These are phyloP conservation scores for Gerris buenoi DNA, from an alignment of 1,140 invertebrate genomes.

Conservation along the genomic window DNA sequence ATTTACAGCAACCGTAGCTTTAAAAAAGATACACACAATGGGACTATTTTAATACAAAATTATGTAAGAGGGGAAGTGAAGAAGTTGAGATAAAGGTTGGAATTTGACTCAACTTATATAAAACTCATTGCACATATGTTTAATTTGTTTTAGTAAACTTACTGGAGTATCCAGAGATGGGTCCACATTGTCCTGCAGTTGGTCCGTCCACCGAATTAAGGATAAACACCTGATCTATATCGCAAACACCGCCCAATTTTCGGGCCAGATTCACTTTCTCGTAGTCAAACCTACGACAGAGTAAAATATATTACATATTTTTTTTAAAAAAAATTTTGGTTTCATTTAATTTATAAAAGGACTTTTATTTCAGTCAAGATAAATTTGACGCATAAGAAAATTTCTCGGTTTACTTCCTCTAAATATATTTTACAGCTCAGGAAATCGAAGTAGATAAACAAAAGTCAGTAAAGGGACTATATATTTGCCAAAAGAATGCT, in stretches of 20 bases:
- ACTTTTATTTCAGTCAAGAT: not conserved
- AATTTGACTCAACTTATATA: no score
- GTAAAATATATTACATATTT: not conserved
- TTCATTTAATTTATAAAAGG: not conserved
- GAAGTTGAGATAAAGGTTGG: no score
- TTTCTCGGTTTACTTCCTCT: no score
- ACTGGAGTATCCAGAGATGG: constrained; percentile 29
- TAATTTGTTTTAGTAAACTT: constrained; percentile 17
- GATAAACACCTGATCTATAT: constrained; percentile 30
- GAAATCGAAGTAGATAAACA: no score
- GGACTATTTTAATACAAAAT: no score
- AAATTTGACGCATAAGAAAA: not conserved
- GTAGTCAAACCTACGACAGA: constrained; percentile 26
- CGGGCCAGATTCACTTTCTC: constrained; percentile 27
- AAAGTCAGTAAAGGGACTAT: no score
- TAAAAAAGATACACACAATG: constrained; percentile 14
- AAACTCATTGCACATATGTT: no score
- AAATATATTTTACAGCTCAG: no score
- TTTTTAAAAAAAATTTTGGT: not conserved
- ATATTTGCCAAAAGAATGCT: no score
- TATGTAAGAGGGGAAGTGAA: no score
- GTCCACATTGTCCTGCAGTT: constrained; percentile 29
- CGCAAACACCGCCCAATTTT: constrained; percentile 29
- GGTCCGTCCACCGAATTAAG: constrained; percentile 30
- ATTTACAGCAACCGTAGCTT: constrained; percentile 29